Base-by-base conservation (phyloP, 2,888 invertebrate genomes). In the Harpalus rubripes region DNA sequence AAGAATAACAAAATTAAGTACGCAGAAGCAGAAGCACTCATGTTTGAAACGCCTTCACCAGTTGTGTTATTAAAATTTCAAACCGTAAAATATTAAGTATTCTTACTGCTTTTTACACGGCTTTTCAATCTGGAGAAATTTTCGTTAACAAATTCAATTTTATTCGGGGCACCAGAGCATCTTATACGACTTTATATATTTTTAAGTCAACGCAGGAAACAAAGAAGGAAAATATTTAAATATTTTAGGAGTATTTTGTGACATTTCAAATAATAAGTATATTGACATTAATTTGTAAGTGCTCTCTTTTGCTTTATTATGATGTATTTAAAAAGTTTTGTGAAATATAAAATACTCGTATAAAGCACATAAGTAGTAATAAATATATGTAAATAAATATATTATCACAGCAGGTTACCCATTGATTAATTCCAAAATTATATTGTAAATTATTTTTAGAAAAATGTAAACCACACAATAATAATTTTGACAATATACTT, bases 111-210 rank as follows among this genome's bases (percentile, higher is more conserved):
- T 74, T 72, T 74, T 74, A 74, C 72, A 8, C 44, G 3, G 32
- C 39, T 18, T 44, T 44, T 44, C 44, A 74, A 74, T 44, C 16
- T 12, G 18, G 72, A 74, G 72, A 74, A 74, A 74, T 74, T 74
- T 74, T 74, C 72, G 52, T 74, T 74, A 41, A 74, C 52, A 74
- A 74, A 74, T 44, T 74, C 72, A 74, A 74, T 74, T 74, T 74
- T 74, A 12, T 32, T n/a, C 32, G 32, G 26, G 41, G 63, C 26
- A 18, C 8, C 10, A 0, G 18, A 74, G 15, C 10, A 74, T 74
- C 72, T 44, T 41, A 8, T 52, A 52, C 44, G 10, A 52, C 44
- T 52, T 52, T 8, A 1, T 5, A 6, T 44, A 12, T 52, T 52
- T 52, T 12, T 52, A 52, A 8, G 8, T 52, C 12, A 12, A 44